Base-by-base conservation (phyloP, 2,113 vertebrate genomes). In the Brachyhypopomus gauderio region DNA sequence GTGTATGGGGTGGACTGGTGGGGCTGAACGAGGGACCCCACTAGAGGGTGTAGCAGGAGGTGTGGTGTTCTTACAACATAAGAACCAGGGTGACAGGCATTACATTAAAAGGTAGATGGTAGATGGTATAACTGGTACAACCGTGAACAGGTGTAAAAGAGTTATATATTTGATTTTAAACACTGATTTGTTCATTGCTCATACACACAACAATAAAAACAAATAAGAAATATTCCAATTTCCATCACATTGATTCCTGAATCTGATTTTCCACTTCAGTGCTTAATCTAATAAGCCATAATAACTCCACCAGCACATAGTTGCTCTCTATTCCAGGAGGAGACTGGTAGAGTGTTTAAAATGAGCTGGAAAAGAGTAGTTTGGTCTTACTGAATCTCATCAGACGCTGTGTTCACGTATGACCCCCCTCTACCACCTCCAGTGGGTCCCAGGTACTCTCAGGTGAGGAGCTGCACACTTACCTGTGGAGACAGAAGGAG, bases 381-480 rank as follows among this genome's bases (percentile, higher is more conserved):
- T 19, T 67, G 30, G 36, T 67, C 64, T 67, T 67, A 67, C 64
- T 67, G 30, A 17, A 36, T 36, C 30, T 67, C 64, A 30, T 36
- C 66, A 70, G 66, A 70, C 8, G 20, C 20, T 22, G 45, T 52
- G 12, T n/a, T 38, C 38, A 17, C 16, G 36, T 20, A 67, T 20
- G 27, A 67, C 30, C 30, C 9, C 19, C 20, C 30, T 30, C 30
- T 30, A 30, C 19, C 34, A 38, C 34, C 36, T 41, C 36, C 19
- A 41, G 5, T 22, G 34, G 38, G 16, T 19, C 34, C 41, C 34
- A 70, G 66, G 36, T 22, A n/a, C 66, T 11, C 3, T 12, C 34
- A 22, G 36, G 66, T 70, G 38, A 70, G 8, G 36, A 41, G 20
- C 66, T 11, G 66, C 66, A 41, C 66, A 70, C 66, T 70, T 70